These are phyloP conservation scores for Quiscalus mexicanus DNA, from an alignment of 2,113 vertebrate genomes.

Conservation along the genomic window DNA sequence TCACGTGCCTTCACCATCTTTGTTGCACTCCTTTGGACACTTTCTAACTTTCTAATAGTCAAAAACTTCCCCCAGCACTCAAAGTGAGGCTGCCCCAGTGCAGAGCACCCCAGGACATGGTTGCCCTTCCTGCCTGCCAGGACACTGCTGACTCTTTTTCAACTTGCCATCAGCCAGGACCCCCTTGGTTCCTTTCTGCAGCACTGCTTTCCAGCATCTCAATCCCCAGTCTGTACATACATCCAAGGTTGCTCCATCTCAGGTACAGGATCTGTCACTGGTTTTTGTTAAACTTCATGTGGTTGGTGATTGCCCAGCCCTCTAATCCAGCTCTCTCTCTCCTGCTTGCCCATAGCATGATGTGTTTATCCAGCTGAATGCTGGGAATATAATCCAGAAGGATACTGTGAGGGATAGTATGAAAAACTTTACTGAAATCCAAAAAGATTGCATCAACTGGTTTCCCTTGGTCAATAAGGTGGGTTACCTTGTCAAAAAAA, in stretches of 20 bases:
- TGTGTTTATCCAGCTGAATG: background rate
- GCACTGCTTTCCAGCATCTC: background rate
- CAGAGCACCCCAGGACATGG: rapidly evolving
- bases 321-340: background rate
- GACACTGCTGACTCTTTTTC: background rate
- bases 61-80: background rate
- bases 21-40: background rate
- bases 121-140: background rate
- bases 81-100: rapidly evolving
- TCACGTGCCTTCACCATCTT: rapidly evolving
- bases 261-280: no score
- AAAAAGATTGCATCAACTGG: background rate
- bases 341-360: background rate
- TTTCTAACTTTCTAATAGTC: background rate
- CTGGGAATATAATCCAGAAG: background rate
- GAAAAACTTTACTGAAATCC: background rate
- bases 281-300: background rate
- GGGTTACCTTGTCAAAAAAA: background rate
- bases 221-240: background rate
- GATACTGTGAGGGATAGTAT: background rate
- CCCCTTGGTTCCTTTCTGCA: background rate
- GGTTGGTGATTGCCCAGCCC: background rate
- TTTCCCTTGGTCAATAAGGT: background rate
- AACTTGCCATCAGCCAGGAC: rapidly evolving
- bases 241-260: background rate